These are phyloP conservation scores for Macrochelys suwanniensis DNA, from an alignment of 2,797 vertebrate genomes.

Conservation along the genomic window DNA sequence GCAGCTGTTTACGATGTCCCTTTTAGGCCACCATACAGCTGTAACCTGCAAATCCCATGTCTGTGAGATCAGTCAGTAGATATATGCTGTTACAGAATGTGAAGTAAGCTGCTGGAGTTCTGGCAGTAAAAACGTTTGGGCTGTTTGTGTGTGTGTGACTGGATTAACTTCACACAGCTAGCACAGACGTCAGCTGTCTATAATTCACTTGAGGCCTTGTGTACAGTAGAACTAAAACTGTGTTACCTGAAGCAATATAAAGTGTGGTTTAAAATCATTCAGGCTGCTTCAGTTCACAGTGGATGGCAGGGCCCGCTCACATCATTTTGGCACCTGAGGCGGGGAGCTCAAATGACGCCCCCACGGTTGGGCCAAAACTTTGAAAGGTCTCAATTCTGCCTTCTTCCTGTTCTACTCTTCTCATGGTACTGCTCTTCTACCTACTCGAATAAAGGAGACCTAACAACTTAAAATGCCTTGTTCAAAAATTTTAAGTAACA, in stretches of 20 bases:
- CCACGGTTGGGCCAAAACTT: no score
- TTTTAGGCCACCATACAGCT: background rate
- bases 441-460: no score
- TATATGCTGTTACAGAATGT: background rate
- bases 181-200: background rate
- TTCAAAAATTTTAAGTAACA: no score
- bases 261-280: background rate
- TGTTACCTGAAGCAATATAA: background rate
- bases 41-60: background rate
- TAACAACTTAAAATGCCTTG: no score
- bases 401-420: no score
- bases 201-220: background rate
- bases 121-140: background rate
- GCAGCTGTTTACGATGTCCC: background rate
- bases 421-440: no score
- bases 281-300: accelerated
- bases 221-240: background rate
- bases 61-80: background rate
- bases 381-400: no score
- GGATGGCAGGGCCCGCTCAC: no score
- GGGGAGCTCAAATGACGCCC: no score
- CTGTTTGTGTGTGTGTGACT: background rate
- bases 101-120: background rate
- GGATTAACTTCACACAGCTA: background rate
- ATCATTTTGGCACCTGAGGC: no score